A percentile compares a stretch with the other conserved stretches of the same genome.
These are phyloP conservation scores for Alsophila aescularia DNA, from an alignment of 2,888 invertebrate genomes.

Conservation along the genomic window DNA sequence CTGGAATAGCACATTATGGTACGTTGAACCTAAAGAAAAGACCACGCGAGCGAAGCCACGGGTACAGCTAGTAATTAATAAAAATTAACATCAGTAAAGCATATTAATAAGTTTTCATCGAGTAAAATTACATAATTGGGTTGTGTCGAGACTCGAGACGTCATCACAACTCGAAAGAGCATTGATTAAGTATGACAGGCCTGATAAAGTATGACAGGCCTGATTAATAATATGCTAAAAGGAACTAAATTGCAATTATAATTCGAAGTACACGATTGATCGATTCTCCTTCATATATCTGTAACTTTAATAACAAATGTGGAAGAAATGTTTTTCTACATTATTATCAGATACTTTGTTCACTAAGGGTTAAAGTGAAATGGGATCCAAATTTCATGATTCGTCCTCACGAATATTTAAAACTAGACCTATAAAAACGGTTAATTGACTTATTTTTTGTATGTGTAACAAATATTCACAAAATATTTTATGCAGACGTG, in stretches of 20 bases:
- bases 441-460: too few species aligned
- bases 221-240: constrained; percentile 52
- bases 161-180: constrained; percentile 27
- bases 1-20: too few species aligned
- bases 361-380: too few species aligned
- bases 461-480: too few species aligned
- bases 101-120: neutral
- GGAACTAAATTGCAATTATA: constrained; percentile 47
- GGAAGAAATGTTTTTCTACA: neutral
- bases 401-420: too few species aligned
- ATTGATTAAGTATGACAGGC: constrained; percentile 47
- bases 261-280: constrained; percentile 33
- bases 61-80: too few species aligned
- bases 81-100: neutral
- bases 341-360: too few species aligned
- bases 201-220: constrained; percentile 54
- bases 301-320: neutral
- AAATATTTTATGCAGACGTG: too few species aligned
- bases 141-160: constrained; percentile 16
- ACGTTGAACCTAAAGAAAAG: too few species aligned
- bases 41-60: too few species aligned
- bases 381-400: too few species aligned
- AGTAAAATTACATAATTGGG: constrained; percentile 5
- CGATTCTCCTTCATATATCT: constrained; percentile 26
- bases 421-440: too few species aligned